Evolutionary conservation across 2,113 vertebrate species (phyloP).

Genomic region (Scopus umbretta): DNA sequence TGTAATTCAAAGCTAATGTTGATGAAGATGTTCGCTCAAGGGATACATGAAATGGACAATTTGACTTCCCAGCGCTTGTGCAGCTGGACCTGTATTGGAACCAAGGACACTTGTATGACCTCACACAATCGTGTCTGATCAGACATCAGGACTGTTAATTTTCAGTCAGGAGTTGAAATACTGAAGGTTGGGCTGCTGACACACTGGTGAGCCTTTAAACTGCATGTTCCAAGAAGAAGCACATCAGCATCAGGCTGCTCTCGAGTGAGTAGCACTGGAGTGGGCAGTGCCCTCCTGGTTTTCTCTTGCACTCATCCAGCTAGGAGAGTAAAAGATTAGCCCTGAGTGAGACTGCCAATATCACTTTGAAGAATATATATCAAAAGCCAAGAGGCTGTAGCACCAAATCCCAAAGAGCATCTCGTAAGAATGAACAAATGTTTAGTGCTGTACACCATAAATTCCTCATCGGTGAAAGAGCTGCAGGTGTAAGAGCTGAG

Average conservation of each 20-base stretch:
- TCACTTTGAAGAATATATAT: background rate
- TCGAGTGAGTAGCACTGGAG: fast-evolving
- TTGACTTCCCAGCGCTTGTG: background rate
- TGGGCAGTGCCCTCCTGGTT: background rate
- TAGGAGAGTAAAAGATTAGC: background rate
- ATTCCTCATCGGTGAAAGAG: background rate
- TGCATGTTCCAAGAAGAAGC: fast-evolving
- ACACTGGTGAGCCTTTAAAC: fast-evolving
- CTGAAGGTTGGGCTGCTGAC: background rate
- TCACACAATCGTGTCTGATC: fast-evolving
- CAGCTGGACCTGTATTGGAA: background rate
- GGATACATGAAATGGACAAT: background rate
- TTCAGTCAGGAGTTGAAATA: background rate
- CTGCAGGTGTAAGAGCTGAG: background rate
- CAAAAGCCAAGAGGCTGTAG: background rate
- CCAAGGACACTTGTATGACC: fast-evolving
- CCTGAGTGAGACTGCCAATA: background rate
- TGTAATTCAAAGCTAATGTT: background rate
- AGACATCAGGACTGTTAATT: background rate
- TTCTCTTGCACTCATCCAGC: background rate
- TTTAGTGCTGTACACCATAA: background rate
- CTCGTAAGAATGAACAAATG: background rate
- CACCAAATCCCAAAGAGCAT: background rate
- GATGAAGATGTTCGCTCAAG: background rate
- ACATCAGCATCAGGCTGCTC: background rate